Base-by-base conservation (phyloP, 1,140 invertebrate species). In the Philotrypesis tridentata region DNA sequence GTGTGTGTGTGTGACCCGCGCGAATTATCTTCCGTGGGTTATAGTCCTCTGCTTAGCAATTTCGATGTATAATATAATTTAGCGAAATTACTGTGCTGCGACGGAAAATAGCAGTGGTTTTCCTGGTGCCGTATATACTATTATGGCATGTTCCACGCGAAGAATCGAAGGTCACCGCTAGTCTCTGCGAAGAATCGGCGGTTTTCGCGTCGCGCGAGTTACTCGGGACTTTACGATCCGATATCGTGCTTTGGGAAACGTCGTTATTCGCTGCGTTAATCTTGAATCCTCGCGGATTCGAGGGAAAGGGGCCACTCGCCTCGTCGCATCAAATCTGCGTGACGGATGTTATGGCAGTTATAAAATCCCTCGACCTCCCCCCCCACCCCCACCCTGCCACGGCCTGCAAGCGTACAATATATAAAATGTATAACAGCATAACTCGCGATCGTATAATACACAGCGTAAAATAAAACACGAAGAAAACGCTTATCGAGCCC, bases 191-290 rank as follows among this genome's bases (percentile, higher is more conserved):
- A 43, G 21, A 43, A 48, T 73, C 71, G 27, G 6, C 17, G n/a
- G n/a, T 23, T 73, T 3, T 25, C 40, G 25, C 8, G 40, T 6
- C 55, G 17, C 43, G 12, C 25, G n/a, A n/a, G n/a, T n/a, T 55
- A 79, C 33, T 9, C 7, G 17, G 27, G 55, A 63, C 63, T 63
- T 33, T 61, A 12, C 21, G 27, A 27, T 63, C 27, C 33, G 73
- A 23, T 8, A 37, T 75, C 43, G 23, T 25, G 23, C 27, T 27
- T 23, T 25, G 17, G 17, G 29, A 74, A 27, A 9, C 9, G 29
- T 55, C 63, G 48, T 78, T 78, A 55, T 55, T 70, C 65, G 76
- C 65, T 70, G 17, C 25, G 29, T 78, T 78, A 60, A 70, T 70
- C 76, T 48, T n/a, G 27, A 48, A 78, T 78, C 65, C 27, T 23